Evolutionary conservation across 2,797 vertebrate genomes (phyloP), one percentile per base, ranked within the genome.

Genomic region (Prunella strophiata): DNA sequence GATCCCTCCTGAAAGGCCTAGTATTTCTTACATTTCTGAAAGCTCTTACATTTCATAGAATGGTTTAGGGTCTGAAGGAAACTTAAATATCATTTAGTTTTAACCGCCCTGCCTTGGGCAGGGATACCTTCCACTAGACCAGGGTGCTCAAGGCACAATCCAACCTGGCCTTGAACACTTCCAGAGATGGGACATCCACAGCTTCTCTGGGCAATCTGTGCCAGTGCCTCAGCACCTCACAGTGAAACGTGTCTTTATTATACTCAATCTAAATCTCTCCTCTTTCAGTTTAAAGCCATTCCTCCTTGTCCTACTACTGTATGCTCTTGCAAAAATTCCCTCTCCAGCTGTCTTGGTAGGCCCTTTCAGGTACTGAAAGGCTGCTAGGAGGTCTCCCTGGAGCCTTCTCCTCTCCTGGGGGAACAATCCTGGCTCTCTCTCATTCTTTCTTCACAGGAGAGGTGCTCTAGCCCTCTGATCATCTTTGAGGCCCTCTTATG

Each of bases 91-190:
- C 2, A 21, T 76, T 17, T 30, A 5, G 20, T 48, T 87, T 34
- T 27, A 76, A 16, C 11, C 0, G 0, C 5, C 16, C 26, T 63
- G 22, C 11, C 14, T 6, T 14, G 9, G 21, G 5, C 26, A 52
- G n/a, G 13, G n/a, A 42, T 3, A 7, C 8, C 22, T 59, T 70
- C 25, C 23, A 42, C 16, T 38, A n/a, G 27, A 54, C 6, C 19
- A 59, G 15, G 5, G 36, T 52, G 19, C 30, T 70, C 45, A 47
- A 52, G 36, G 19, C 1, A 1, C 23, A 25, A 5, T 71, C 27
- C 26, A 81, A 0, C 40, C 19, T 52, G 51, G 22, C 22, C 27
- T 76, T 20, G 50, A 63, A 16, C 19, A 10, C 18, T 81, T 11
- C n/a, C 4, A 20, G 25, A 21, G 18, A 14, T 70, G 30, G 26